Base-by-base conservation (phyloP, 2,797 vertebrate genomes). In the Alcedo atthis region DNA sequence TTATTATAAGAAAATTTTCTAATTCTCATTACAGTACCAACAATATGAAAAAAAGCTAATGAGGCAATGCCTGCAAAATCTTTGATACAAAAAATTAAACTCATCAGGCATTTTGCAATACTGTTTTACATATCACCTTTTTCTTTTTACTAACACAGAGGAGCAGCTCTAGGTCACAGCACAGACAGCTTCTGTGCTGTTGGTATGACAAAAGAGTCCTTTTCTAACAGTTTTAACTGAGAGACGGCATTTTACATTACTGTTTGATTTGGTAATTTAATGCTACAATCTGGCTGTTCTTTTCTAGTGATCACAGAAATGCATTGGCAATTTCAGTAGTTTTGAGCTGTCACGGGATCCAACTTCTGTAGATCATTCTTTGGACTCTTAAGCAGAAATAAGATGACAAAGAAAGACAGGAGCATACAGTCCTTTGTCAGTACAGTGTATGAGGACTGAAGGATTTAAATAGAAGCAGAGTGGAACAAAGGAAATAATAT, bases 391-490 rank as follows among this genome's bases (percentile, higher is more conserved):
- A 79, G n/a, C 12, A 80, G 54, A 73, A 81, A 74, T 10, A 45
- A 19, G 42, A 61, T 37, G 37, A 32, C 25, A 48, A n/a, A 2
- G 2, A 75, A 9, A 45, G 40, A 82, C 12, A 75, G 53, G 10
- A 81, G 67, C 25, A 16, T 3, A n/a, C 1, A 40, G 26, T 26
- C 24, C 28, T 75, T 43, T 45, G 21, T 6, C 48, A 66, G 19
- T 14, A 26, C 2, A 19, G n/a, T 2, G 1, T 8, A 40, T 3
- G 1, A 1, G 16, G 46, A 67, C 40, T 22, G 53, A 59, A 67
- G 45, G 45, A 51, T 32, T 88, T 43, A 35, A 57, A n/a, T 0
- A 77, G n/a, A 67, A 83, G 30, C 40, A 77, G 10, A 42, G 40
- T 1, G 16, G 26, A 81, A 73, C 17, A 88, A 73, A 64, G 40